Evolutionary conservation across 2,888 invertebrate species (phyloP), one percentile per base, ranked within the genome.

Genomic region (Ormyrus nitidulus): DNA sequence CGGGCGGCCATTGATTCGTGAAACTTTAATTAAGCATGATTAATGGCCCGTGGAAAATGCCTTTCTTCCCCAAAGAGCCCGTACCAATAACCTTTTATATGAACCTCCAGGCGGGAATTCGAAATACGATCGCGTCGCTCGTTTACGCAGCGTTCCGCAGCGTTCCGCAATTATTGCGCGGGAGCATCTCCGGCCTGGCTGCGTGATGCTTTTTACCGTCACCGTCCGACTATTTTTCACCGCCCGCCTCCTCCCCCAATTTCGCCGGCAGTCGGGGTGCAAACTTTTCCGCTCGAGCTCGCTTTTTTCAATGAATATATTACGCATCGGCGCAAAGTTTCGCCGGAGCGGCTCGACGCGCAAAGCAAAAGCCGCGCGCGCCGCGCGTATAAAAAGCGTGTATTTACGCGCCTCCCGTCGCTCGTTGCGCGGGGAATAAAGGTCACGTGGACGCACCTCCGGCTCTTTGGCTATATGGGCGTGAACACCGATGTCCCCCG

Each of bases 261-360:
- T 34, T 66, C 66, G 8, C 56, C 2, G 54, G 48, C 51, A 7
- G 9, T 13, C 0, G 11, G 7, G 62, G 3, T 6, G 13, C 5
- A 8, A 4, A 6, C 10, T 9, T 44, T 44, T 5, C 34, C 34
- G 46, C 53, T n/a, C 61, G 49, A 68, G 19, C 61, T 59, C 62
- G 62, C 56, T 76, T 34, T 70, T 65, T 77, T 77, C 71, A 77
- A 77, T 77, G 77, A 71, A 77, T 77, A 72, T 53, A 77, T 77
- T 77, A 77, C 46, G 19, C 48, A 44, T 54, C n/a, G 49, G n/a
- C 51, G 44, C 8, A 34, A 51, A 66, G 58, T 59, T 71, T 6
- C 56, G 13, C 6, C 10, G 49, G 56, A 62, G 10, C 6, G 48
- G 61, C 51, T 49, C 13, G 61, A 13, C 71, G 13, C 61, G 49